phyloP scores from a whole-genome alignment of 1,140 invertebrate genomes.

The Zaprionus africanus region DNA sequence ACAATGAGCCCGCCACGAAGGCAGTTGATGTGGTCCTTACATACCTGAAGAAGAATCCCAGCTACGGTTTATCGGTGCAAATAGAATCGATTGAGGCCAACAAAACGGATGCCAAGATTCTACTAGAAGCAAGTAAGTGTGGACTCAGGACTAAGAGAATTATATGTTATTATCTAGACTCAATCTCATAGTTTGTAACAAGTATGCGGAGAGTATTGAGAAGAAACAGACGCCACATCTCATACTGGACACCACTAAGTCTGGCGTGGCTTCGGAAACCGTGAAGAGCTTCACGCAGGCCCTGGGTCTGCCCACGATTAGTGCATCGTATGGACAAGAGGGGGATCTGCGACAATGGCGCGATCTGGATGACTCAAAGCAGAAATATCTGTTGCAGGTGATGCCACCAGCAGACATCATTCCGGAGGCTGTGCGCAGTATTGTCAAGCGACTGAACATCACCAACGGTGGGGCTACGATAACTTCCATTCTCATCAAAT shows the following conservation, averaged over 20 bases:
- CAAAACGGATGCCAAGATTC: conserved; percentile 88
- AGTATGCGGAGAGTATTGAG: conserved; percentile 88
- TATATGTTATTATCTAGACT: neutral
- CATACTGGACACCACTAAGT: conserved; percentile 91
- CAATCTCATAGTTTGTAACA: conserved; percentile 87
- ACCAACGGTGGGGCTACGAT: conserved; percentile 87
- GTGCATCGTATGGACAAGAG: conserved; percentile 92
- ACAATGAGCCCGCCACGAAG: conserved; percentile 88
- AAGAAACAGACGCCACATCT: conserved; percentile 89
- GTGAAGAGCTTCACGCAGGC: conserved; percentile 92
- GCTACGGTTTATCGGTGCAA: conserved; percentile 88
- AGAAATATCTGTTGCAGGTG: conserved; percentile 89
- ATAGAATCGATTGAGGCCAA: conserved; percentile 87
- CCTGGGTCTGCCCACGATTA: conserved; percentile 92
- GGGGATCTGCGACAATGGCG: conserved; percentile 93
- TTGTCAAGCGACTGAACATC: conserved; percentile 92
- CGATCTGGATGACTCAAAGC: conserved; percentile 88
- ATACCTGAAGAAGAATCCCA: conserved; percentile 88
- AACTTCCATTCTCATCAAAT: neutral
- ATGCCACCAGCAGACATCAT: conserved; percentile 93
- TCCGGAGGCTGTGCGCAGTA: conserved; percentile 91
- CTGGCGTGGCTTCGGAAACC: conserved; percentile 91
- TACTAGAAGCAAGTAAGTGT: conserved; percentile 87
- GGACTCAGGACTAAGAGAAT: neutral
- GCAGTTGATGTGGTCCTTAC: conserved; percentile 88